A percentile compares a stretch with the other conserved stretches of the same genome.
These are phyloP conservation scores for Philypnodon macrostomus DNA, from an alignment of 2,797 vertebrate species.

Conservation along the genomic window DNA sequence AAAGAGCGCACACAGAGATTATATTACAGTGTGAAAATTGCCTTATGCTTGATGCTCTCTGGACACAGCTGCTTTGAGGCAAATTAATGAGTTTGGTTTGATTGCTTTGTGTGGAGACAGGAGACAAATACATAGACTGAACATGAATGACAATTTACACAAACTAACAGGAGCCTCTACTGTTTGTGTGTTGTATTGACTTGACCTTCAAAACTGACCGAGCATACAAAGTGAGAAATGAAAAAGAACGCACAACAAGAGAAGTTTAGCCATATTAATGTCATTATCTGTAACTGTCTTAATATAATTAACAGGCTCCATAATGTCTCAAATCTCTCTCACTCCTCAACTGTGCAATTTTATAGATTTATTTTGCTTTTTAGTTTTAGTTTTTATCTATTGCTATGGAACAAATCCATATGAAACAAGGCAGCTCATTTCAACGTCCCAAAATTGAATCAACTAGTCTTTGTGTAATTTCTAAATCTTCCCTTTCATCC, in stretches of 20 bases:
- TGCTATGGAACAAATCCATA: no score
- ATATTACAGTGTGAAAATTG: slow-evolving; percentile 11
- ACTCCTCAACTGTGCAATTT: no score
- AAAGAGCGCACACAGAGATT: not conserved
- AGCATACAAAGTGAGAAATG: not conserved
- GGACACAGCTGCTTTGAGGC: slow-evolving; percentile 7
- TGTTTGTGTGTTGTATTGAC: not conserved
- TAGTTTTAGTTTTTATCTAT: no score
- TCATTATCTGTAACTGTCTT: no score
- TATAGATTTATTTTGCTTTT: no score
- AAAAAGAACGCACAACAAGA: not conserved
- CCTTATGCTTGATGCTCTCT: not conserved
- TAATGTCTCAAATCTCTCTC: no score
- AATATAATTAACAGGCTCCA: no score
- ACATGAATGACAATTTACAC: not conserved
- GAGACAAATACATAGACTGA: not conserved
- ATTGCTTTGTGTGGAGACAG: slow-evolving; percentile 8
- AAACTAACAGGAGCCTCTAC: not conserved
- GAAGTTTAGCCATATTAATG: no score
- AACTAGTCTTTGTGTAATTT: no score
- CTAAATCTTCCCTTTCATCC: no score
- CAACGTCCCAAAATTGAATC: no score
- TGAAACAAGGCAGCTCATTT: no score
- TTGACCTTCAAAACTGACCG: not conserved
- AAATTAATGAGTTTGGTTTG: slow-evolving; percentile 5